Conservation (phyloP, 2,888 invertebrate genomes). For the Plagodis pulveraria region DNA sequence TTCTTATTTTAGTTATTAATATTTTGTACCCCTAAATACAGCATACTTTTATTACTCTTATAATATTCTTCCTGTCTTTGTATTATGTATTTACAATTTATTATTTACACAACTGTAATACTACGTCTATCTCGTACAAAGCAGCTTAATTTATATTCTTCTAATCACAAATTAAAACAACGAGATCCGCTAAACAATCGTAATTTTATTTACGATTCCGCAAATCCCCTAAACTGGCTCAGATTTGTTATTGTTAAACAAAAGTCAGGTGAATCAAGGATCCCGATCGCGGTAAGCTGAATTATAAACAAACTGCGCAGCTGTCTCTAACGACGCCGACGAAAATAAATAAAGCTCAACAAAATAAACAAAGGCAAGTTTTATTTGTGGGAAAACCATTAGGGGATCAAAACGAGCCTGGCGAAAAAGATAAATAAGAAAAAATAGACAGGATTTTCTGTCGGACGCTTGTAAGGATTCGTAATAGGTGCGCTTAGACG, state of each 20-base stretch:
- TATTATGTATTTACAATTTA: no score
- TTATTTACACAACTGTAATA: no score
- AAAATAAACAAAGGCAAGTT: slow-evolving; percentile 72
- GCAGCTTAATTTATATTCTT: neutral
- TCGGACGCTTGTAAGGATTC: slow-evolving; percentile 46
- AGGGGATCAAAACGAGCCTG: slow-evolving; percentile 66
- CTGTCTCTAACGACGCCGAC: slow-evolving; percentile 66
- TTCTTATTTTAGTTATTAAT: no score
- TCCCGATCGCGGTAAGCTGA: slow-evolving; percentile 64
- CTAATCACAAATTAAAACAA: slow-evolving; percentile 26
- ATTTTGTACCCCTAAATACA: no score
- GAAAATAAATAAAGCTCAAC: slow-evolving; percentile 71
- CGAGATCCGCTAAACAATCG: slow-evolving; percentile 21
- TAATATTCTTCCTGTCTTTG: no score
- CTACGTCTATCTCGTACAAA: no score
- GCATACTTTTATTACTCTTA: no score
- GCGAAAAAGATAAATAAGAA: slow-evolving; percentile 64
- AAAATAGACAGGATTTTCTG: slow-evolving; percentile 47
- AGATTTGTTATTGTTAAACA: slow-evolving; percentile 44
- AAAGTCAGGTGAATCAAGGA: slow-evolving; percentile 61
- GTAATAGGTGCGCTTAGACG: slow-evolving; percentile 35
- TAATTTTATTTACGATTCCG: slow-evolving; percentile 23
- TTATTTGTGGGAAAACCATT: slow-evolving; percentile 76
- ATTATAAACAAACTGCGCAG: slow-evolving; percentile 70
- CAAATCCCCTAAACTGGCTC: slow-evolving; percentile 39